phyloP scores from a whole-genome alignment of 2,888 invertebrate species.

The Hyposoter dolosus region DNA sequence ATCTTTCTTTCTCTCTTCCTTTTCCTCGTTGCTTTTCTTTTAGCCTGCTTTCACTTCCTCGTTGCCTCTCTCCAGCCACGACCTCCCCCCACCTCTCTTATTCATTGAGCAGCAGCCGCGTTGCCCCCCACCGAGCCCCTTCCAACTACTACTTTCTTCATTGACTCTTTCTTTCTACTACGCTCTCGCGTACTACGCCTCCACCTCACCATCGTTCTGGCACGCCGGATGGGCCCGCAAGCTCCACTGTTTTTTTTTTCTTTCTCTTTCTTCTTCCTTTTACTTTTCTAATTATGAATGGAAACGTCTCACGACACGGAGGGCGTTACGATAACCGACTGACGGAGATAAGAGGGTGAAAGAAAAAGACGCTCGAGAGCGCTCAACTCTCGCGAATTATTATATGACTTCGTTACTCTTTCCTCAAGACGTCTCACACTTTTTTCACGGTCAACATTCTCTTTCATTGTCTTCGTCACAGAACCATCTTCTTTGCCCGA shows the following conservation, averaged over 20 bases:
- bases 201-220: slow-evolving; percentile 70
- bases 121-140: slow-evolving; percentile 67
- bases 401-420: slow-evolving; percentile 45
- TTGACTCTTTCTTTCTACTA: slow-evolving; percentile 85
- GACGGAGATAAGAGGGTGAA: slow-evolving; percentile 54
- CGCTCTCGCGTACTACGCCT: slow-evolving; percentile 82
- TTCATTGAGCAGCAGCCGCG: slow-evolving; percentile 82
- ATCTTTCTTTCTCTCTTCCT: slow-evolving; percentile 66
- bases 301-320: slow-evolving; percentile 77
- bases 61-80: slow-evolving; percentile 68
- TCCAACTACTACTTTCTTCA: slow-evolving; percentile 82
- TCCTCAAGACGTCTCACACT: slow-evolving; percentile 19
- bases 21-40: slow-evolving; percentile 62
- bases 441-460: slow-evolving; percentile 14
- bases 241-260: slow-evolving; percentile 50
- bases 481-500: background rate
- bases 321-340: slow-evolving; percentile 81
- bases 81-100: slow-evolving; percentile 75
- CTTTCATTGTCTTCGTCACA: background rate
- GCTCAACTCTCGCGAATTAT: slow-evolving; percentile 57
- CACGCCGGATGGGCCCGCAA: slow-evolving; percentile 64
- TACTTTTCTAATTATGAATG: slow-evolving; percentile 85
- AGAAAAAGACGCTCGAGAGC: slow-evolving; percentile 48
- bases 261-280: slow-evolving; percentile 74
- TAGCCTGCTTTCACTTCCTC: slow-evolving; percentile 66